Evolutionary conservation across 2,113 vertebrate genomes (phyloP).

Genomic region (Ceyx cyanopectus): DNA sequence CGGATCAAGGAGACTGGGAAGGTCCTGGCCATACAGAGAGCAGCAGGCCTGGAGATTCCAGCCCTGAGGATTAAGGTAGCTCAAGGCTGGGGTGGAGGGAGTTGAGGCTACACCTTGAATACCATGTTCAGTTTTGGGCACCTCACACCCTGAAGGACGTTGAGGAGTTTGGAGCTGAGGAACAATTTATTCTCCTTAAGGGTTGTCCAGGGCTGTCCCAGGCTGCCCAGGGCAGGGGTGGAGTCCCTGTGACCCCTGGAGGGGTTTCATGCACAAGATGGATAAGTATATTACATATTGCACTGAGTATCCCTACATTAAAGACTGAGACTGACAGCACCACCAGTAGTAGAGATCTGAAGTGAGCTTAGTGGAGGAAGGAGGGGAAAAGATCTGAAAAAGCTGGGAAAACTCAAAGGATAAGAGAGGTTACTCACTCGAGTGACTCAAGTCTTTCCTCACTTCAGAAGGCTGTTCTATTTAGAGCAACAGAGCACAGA

Average conservation of each 20-base stretch:
- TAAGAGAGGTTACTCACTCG: background rate
- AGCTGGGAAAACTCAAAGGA: background rate
- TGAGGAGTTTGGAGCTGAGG: no score
- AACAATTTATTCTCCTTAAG: no score
- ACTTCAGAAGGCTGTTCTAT: background rate
- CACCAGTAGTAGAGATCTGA: background rate
- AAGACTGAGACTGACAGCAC: background rate
- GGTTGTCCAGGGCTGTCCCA: no score
- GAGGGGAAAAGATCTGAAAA: background rate
- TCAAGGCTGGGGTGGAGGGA: background rate
- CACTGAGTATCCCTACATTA: background rate
- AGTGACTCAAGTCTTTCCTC: background rate
- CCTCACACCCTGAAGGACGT: no score
- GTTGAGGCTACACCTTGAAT: background rate
- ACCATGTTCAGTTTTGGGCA: background rate
- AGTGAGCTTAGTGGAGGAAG: background rate
- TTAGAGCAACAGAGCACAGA: background rate
- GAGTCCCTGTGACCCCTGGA: no score
- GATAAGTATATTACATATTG: no score
- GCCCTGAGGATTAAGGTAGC: conserved; percentile 85
- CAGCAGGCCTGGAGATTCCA: conserved; percentile 80
- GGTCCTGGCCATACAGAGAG: conserved; percentile 86
- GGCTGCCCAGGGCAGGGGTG: no score
- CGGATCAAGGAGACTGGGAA: conserved; percentile 85
- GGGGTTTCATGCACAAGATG: no score